Evolutionary conservation across 2,888 invertebrate genomes (phyloP).

Genomic region (Netelia melanura): DNA sequence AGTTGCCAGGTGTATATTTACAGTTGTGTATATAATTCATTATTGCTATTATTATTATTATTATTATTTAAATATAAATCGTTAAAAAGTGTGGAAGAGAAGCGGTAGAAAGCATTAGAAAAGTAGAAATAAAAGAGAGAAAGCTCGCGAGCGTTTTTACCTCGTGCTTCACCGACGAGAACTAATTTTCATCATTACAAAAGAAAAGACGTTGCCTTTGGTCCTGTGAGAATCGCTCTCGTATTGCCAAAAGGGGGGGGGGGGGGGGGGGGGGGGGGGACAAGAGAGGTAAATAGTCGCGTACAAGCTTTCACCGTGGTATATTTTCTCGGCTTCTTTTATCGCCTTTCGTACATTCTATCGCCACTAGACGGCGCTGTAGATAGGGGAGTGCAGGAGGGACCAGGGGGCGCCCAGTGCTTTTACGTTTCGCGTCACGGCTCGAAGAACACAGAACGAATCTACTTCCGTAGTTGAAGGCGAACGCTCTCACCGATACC

Average conservation of each 20-base stretch:
- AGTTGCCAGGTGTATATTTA: background rate
- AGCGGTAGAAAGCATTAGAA: slow-evolving; percentile 68
- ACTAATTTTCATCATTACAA: slow-evolving; percentile 77
- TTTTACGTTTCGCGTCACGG: slow-evolving; percentile 64
- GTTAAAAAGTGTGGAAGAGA: slow-evolving; percentile 31
- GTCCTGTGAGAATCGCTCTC: slow-evolving; percentile 26
- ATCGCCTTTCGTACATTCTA: slow-evolving; percentile 58
- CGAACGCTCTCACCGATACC: slow-evolving; percentile 48
- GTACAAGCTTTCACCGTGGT: slow-evolving; percentile 29
- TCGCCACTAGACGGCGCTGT: slow-evolving; percentile 36
- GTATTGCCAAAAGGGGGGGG: slow-evolving; percentile 57
- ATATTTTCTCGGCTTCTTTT: slow-evolving; percentile 40
- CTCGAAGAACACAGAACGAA: slow-evolving; percentile 57
- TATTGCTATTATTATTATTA: too few species aligned
- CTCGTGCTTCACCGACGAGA: slow-evolving; percentile 76
- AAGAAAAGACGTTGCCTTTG: slow-evolving; percentile 20
- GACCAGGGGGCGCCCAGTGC: slow-evolving; percentile 22
- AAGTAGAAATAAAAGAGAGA: slow-evolving; percentile 39
- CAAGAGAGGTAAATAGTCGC: slow-evolving; percentile 28
- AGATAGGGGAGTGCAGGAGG: background rate
- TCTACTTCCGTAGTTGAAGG: slow-evolving; percentile 46
- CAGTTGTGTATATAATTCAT: background rate
- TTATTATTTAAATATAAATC: background rate
- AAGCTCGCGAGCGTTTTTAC: slow-evolving; percentile 61
- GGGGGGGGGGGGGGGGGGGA: slow-evolving; percentile 49